Evolutionary conservation across 1,140 invertebrate genomes (phyloP).

Genomic region (Cotesia vestalis): DNA sequence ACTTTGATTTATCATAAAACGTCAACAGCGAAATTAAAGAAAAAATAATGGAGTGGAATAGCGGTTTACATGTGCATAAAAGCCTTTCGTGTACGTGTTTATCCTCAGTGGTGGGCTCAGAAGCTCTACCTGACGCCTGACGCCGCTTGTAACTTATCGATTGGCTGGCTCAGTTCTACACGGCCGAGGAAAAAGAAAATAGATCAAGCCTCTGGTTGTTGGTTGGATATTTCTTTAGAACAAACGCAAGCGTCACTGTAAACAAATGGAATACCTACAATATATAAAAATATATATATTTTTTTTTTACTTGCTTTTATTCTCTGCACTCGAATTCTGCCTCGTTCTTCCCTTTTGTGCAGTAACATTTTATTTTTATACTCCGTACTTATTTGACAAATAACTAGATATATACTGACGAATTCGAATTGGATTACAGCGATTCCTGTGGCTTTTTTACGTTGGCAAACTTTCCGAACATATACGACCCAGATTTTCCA

Average conservation of each 20-base stretch:
- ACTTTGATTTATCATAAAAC: no score
- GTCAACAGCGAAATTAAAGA: not conserved
- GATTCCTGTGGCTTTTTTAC: not conserved
- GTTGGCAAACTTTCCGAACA: not conserved
- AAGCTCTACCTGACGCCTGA: not conserved
- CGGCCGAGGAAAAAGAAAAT: slow-evolving; percentile 40
- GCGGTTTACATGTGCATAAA: slow-evolving; percentile 18
- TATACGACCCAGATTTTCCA: slow-evolving; percentile 7
- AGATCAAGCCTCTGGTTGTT: slow-evolving; percentile 39
- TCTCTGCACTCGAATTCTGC: no score
- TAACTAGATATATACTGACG: not conserved
- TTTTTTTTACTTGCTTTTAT: no score
- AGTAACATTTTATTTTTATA: not conserved
- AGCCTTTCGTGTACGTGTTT: slow-evolving; percentile 7
- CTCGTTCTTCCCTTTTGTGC: no score
- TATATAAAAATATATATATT: not conserved
- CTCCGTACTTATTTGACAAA: slow-evolving; percentile 5
- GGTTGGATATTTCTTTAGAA: not conserved
- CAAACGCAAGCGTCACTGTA: slow-evolving; percentile 13
- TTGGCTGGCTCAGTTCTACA: slow-evolving; percentile 32
- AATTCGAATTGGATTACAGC: slow-evolving; percentile 6
- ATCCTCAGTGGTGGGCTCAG: not conserved
- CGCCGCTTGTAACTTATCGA: slow-evolving; percentile 42
- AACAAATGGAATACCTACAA: slow-evolving; percentile 29
- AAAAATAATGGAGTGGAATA: no score